These are phyloP conservation scores for Trachymyrmex septentrionalis DNA, from an alignment of 1,140 invertebrate genomes.

Conservation along the genomic window DNA sequence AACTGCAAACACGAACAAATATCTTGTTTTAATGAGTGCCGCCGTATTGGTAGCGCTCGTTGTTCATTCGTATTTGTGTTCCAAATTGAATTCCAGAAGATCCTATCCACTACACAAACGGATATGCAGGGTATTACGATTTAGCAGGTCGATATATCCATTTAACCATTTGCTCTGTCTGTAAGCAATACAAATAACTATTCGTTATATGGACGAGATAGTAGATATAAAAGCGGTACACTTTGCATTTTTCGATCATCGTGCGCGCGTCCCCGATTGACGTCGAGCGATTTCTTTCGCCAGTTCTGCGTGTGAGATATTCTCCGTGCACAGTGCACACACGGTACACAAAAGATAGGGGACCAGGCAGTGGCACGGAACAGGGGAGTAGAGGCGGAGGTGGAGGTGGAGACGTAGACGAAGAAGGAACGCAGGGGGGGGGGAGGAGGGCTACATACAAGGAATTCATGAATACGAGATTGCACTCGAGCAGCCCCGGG, in stretches of 20 bases:
- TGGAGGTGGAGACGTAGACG: conserved; percentile 57
- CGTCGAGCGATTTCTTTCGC: conserved; percentile 40
- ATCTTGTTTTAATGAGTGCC: background rate
- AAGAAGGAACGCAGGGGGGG: conserved; percentile 60
- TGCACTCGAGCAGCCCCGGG: conserved; percentile 75
- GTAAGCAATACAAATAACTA: conserved; percentile 31
- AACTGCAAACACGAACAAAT: background rate
- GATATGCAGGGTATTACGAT: background rate
- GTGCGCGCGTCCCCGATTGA: conserved; percentile 15
- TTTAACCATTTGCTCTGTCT: background rate
- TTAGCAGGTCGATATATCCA: background rate
- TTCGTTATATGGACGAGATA: background rate
- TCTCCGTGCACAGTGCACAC: conserved; percentile 20
- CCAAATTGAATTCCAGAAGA: background rate
- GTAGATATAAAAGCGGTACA: background rate
- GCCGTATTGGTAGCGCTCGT: too few species aligned
- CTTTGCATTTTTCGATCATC: conserved; percentile 55
- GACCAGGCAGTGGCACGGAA: conserved; percentile 10
- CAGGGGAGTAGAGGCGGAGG: conserved; percentile 35
- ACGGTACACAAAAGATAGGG: background rate
- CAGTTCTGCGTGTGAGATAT: conserved; percentile 16
- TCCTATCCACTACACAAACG: background rate
- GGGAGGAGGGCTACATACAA: conserved; percentile 69
- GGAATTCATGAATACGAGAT: conserved; percentile 82
- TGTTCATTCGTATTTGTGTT: background rate